Percentiles rank a stretch among this genome's conserved stretches.
Evolutionary conservation across 2,113 vertebrate species (phyloP).

Genomic region (Jaculus jaculus): DNA sequence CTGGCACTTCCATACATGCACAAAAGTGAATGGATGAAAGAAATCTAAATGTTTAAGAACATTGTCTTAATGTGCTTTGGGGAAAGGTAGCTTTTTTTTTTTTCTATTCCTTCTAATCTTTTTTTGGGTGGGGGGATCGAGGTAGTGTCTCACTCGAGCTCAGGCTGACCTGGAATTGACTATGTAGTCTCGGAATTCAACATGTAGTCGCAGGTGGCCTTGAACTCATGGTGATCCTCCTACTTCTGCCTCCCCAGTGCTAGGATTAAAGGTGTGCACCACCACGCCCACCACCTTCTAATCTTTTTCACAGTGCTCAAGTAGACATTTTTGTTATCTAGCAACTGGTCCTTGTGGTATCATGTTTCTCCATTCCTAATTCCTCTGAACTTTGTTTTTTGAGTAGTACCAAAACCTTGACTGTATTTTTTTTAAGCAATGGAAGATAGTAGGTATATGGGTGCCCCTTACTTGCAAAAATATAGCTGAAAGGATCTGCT

Average conservation of each 20-base stretch:
- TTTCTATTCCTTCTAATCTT: constrained; percentile 16
- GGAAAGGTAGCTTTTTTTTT: constrained; percentile 36
- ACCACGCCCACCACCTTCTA: too few relatives aligned
- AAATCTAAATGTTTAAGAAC: constrained; percentile 12
- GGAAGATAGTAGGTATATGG: constrained; percentile 49
- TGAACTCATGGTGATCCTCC: too few relatives aligned
- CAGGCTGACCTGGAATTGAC: too few relatives aligned
- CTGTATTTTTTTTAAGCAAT: constrained; percentile 56
- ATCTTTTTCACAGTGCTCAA: constrained; percentile 37
- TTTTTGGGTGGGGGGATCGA: too few relatives aligned
- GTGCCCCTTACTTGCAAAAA: constrained; percentile 43
- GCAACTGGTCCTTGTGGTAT: neutral
- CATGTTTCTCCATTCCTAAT: constrained; percentile 42
- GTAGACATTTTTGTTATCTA: constrained; percentile 52
- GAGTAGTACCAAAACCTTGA: constrained; percentile 60
- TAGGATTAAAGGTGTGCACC: too few relatives aligned
- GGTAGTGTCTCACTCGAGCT: too few relatives aligned
- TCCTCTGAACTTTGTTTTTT: constrained; percentile 62
- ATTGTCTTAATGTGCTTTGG: neutral
- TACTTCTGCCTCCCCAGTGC: too few relatives aligned
- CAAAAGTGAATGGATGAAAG: too few relatives aligned
- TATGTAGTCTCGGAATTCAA: too few relatives aligned
- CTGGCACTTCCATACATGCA: too few relatives aligned
- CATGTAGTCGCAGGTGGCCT: too few relatives aligned
- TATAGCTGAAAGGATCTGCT: constrained; percentile 42